Evolutionary conservation across 1,140 invertebrate genomes (phyloP), one percentile per base, ranked within the genome.

Genomic region (Riptortus pedestris): DNA sequence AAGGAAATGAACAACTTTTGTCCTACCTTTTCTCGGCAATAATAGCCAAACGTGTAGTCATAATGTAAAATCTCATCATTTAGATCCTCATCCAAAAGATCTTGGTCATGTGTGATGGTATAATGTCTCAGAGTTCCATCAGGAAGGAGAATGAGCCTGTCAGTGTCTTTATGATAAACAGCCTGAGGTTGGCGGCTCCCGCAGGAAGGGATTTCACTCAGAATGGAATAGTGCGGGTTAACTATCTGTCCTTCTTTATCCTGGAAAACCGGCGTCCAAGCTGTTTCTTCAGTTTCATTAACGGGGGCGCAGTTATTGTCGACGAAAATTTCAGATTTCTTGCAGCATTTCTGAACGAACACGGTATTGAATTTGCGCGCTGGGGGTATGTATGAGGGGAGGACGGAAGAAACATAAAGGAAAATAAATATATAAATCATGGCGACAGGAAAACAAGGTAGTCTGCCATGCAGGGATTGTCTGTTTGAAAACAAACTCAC

Each of bases 11-110:
- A 1, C 3, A 48, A 26, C 3, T 29, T 27, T 60, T 26, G 73
- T 20, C n/a, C 64, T 73, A 85, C 85, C 76, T 85, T 89, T 70
- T 91, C 88, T 58, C 86, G 77, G 70, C 88, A 91, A 71, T 90
- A 90, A 74, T 84, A 81, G 27, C 85, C 84, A 63, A 83, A 81
- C 14, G 77, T 74, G 71, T 88, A 88, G 71, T 89, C 86, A 69
- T 79, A 84, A 20, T 81, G 75, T 20, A 78, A 74, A 67, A 77
- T 76, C 62, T 77, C 76, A 18, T 72, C 69, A 2, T 78, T 74
- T 55, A 55, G 11, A 24, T 55, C 51, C 12, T 77, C 74, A 59
- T 78, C 75, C 27, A 4, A 12, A 60, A 1, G 51, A 26, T 79
- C 77, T 27, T 78, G 76, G n/a, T 71, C 72, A n/a, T 57, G 68